Base-by-base conservation (phyloP, 1,140 invertebrate species). In the Hestina assimilis region DNA sequence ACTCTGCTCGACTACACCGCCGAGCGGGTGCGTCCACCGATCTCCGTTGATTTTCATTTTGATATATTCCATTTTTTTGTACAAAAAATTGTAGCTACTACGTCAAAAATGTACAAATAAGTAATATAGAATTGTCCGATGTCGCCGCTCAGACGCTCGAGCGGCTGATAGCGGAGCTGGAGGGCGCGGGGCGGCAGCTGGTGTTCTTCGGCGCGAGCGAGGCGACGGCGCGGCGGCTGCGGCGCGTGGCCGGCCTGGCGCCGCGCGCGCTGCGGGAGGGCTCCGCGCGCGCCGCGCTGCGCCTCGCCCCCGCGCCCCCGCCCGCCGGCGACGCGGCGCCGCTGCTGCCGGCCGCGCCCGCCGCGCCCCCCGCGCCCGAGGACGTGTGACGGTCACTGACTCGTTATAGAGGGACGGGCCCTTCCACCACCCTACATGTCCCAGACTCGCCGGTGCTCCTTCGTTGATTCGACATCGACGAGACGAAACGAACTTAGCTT, bases 141-240 rank as follows among this genome's bases (percentile, higher is more conserved):
- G 5, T 0, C 26, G 9, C 4, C 14, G 8, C 7, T 6, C 50
- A 81, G 81, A 67, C 72, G 23, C 28, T 92, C 33, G 86, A 90
- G 51, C 83, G 81, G 17, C 59, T 93, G 35, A 91, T 90, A 1
- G 89, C 90, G 59, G 92, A 94, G 65, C 93, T 94, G 57, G 89
- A 91, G 2, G 64, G 69, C 2, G 70, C 90, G 2, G 87, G 89
- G 2, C 92, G 93, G 71, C 89, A 89, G 3, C 65, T 94, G 4
- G 90, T 94, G 46, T 92, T 93, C 52, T 93, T 91, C 73, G 93
- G 93, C 70, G 84, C 93, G 7, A 92, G 93, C 45, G 87, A 91
- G 0, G 92, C 76, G n/a, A 59, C 74, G n/a, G 42, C 60, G 14
- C 48, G 55, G 3, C 52, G 63, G 12, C 63, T 83, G 51, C 67